These are phyloP conservation scores for Merodon equestris DNA, from an alignment of 2,888 invertebrate genomes.

Conservation along the genomic window DNA sequence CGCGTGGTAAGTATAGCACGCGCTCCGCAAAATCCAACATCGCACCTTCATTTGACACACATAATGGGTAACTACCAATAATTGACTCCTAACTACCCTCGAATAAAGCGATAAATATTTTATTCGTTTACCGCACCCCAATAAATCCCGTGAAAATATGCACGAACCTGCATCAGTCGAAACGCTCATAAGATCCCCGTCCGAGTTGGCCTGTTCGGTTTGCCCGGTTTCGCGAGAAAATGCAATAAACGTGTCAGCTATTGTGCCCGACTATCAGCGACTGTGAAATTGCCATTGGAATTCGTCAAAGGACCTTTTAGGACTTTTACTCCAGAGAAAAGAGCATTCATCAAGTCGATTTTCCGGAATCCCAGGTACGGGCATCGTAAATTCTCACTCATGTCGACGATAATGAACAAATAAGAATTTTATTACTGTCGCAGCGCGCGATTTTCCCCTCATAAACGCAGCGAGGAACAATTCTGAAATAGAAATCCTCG, in stretches of 20 bases:
- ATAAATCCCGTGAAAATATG: too few species aligned
- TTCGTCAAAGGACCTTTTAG: constrained; percentile 53
- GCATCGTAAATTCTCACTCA: constrained; percentile 63
- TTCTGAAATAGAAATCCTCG: constrained; percentile 42
- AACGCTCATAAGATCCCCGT: not conserved
- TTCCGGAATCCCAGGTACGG: constrained; percentile 63
- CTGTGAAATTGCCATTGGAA: constrained; percentile 62
- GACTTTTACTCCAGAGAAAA: constrained; percentile 43
- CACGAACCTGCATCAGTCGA: constrained; percentile 28
- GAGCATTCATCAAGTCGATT: constrained; percentile 53
- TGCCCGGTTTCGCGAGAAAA: constrained; percentile 40
- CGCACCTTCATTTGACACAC: constrained; percentile 28
- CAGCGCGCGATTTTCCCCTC: constrained; percentile 53
- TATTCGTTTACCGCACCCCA: constrained; percentile 56
- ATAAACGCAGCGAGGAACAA: constrained; percentile 19
- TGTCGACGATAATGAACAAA: constrained; percentile 64
- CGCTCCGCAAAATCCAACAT: constrained; percentile 27
- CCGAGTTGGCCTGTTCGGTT: not conserved
- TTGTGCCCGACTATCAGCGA: too few species aligned
- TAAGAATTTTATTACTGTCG: constrained; percentile 64
- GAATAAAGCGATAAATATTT: constrained; percentile 66
- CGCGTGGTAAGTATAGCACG: constrained; percentile 41
- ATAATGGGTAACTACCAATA: constrained; percentile 37
- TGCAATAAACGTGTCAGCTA: constrained; percentile 49
- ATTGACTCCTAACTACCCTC: constrained; percentile 61